Evolutionary conservation across 2,888 invertebrate genomes (phyloP).

Genomic region (Lithophane semibrunnea): DNA sequence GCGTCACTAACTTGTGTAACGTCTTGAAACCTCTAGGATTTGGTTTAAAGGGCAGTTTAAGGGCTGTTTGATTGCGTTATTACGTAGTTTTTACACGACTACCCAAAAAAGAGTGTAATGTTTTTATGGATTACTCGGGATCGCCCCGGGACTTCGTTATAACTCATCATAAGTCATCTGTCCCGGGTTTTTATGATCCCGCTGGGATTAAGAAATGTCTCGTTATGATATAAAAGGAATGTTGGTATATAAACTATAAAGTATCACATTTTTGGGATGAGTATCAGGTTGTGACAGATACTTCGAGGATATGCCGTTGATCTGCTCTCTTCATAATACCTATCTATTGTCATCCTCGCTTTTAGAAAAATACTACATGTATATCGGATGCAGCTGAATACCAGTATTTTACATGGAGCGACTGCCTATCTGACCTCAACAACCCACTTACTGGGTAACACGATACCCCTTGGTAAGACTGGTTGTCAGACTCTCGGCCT

Average conservation of each 20-base stretch:
- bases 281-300: neutral
- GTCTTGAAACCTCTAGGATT: conserved; percentile 10
- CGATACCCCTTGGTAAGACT: too few species aligned
- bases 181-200: conserved; percentile 41
- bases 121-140: conserved; percentile 50
- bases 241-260: neutral
- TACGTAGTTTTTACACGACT: conserved; percentile 28
- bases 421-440: too few species aligned
- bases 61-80: conserved; percentile 21
- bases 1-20: conserved; percentile 2
- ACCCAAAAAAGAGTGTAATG: too few species aligned
- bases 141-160: conserved; percentile 40
- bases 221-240: conserved; percentile 29
- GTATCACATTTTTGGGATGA: conserved; percentile 7
- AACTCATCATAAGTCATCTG: conserved; percentile 48
- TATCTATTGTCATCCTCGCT: neutral
- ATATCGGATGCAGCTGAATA: too few species aligned
- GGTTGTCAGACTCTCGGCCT: too few species aligned
- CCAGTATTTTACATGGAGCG: too few species aligned
- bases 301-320: neutral
- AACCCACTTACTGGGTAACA: too few species aligned
- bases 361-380: too few species aligned
- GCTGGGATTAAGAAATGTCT: conserved; percentile 35
- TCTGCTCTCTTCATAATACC: neutral
- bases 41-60: neutral